Conservation (phyloP, 2,113 vertebrate genomes). For the Vidua chalybeata region DNA sequence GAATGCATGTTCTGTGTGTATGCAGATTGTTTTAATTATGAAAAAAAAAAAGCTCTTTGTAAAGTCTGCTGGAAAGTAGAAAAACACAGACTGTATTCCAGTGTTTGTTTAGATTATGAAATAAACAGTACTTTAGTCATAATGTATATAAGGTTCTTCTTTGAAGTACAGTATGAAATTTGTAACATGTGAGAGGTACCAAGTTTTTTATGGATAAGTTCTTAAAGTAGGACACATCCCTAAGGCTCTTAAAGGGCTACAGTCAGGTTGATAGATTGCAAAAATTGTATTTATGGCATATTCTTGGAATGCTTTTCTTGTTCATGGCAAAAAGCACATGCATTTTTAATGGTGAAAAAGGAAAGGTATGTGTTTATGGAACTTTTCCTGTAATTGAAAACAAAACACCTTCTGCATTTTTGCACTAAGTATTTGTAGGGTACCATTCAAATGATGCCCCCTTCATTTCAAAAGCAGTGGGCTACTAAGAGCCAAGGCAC, state of each 20-base stretch:
- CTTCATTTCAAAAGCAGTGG: conserved; percentile 7
- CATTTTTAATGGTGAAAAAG: conserved; percentile 9
- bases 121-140: conserved; percentile 66
- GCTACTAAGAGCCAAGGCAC: background rate
- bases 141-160: conserved; percentile 62
- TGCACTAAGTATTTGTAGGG: conserved; percentile 33
- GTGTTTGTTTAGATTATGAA: conserved; percentile 73
- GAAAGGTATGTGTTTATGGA: background rate
- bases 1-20: conserved; percentile 70
- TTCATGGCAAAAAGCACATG: background rate
- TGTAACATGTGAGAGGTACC: conserved; percentile 30
- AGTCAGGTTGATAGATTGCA: background rate
- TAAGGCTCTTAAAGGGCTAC: conserved; percentile 8
- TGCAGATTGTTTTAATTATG: conserved; percentile 62
- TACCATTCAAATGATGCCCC: background rate
- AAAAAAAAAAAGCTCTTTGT: conserved; percentile 45
- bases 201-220: conserved; percentile 43
- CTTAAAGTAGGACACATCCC: background rate
- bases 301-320: background rate
- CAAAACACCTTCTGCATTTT: conserved; percentile 31
- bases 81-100: conserved; percentile 64
- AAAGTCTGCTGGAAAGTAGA: conserved; percentile 69
- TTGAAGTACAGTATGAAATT: conserved; percentile 50
- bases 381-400: background rate
- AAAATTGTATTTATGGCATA: conserved; percentile 13